Evolutionary conservation across 2,888 invertebrate genomes (phyloP), one percentile per base, ranked within the genome.

Genomic region (Hybos culiciformis): DNA sequence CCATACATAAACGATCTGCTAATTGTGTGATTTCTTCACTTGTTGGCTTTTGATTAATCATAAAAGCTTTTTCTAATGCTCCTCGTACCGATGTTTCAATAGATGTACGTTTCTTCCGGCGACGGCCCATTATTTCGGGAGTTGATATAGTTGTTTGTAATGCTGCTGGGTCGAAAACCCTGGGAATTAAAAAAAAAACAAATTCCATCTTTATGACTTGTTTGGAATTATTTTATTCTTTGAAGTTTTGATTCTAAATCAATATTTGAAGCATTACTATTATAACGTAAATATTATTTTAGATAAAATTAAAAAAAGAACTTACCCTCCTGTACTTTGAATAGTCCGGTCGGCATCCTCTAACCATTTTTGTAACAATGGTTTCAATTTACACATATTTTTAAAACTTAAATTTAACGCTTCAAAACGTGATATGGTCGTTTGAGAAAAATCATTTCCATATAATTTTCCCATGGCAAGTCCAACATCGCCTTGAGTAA

Each of bases 321-420:
- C 59, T 58, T 48, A 60, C 59, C 67, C 66, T 52, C 80, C 79
- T 1, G 84, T 83, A 56, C 81, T 82, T 57, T 76, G 77, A 50
- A 83, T 69, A 12, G 82, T 79, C 52, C 81, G 81, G 65, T 91
- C 90, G 1, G 94, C 94, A 62, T 96, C 94, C 63, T 92, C 91
- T 46, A 96, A 70, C 96, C 96, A 96, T 70, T 94, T 93, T 66
- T 94, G 93, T 44, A 97, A 76, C 51, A 98, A 71, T 20, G 97
- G 97, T 69, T 97, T 96, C 63, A 98, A 73, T 67, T 98, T 98
- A 75, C 97, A 97, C 97, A 98, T 98, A 69, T 98, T 98, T 70
- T 98, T 98, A 72, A 97, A 97, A 63, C 94, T 94, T 51, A 98
- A 74, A 68, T 98, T 97, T 50, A 97, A 73, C 18, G 97, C 97